A percentile compares a stretch with the other conserved stretches of the same genome.
Conservation (phyloP, 2,113 vertebrate species). For the Grantiella picta region DNA sequence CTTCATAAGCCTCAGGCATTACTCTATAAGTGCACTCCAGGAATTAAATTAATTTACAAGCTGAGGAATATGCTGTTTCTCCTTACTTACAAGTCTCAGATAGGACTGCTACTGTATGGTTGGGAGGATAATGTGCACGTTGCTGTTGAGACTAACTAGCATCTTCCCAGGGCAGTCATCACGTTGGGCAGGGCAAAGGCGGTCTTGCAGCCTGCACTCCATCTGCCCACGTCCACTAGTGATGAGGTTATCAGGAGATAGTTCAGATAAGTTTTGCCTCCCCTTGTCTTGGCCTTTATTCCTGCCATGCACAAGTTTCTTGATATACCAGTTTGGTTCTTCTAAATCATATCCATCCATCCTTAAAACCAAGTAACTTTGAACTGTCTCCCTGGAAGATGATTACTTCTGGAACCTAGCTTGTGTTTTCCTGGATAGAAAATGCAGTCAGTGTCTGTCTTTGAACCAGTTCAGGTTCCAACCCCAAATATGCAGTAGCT, state of each 20-base stretch:
- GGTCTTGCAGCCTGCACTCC: background rate
- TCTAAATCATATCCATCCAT: background rate
- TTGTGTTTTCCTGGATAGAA: background rate
- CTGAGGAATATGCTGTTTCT: background rate
- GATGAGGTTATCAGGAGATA: background rate
- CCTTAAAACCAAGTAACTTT: background rate
- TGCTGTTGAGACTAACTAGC: background rate
- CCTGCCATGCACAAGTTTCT: background rate
- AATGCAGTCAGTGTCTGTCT: background rate
- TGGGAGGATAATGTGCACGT: background rate
- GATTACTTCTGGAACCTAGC: background rate
- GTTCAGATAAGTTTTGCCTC: background rate
- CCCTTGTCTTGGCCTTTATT: background rate
- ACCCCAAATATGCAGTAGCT: background rate
- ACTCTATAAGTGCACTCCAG: conserved; percentile 43
- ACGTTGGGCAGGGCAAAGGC: background rate
- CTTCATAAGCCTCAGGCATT: conserved; percentile 28
- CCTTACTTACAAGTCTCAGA: conserved; percentile 26
- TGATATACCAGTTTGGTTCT: background rate
- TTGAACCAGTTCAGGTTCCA: background rate
- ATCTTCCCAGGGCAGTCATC: background rate
- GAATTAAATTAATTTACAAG: conserved; percentile 60
- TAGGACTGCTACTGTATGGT: conserved; percentile 1
- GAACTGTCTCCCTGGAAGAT: background rate
- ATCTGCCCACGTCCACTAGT: background rate